phyloP scores from a whole-genome alignment of 2,888 invertebrate genomes.

The Caenorhabditis sp. region DNA sequence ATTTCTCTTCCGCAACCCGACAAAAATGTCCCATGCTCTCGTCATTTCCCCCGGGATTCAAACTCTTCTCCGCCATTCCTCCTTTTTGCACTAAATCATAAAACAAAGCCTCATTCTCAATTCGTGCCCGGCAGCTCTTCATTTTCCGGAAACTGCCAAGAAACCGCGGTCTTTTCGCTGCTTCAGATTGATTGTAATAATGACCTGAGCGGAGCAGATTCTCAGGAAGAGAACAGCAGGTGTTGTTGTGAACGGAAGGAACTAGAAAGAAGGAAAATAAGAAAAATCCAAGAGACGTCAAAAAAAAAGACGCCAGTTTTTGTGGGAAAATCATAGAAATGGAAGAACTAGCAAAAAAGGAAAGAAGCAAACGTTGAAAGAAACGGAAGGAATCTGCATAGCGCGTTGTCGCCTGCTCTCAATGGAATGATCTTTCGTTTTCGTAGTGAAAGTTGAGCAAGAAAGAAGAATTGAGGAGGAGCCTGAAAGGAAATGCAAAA shows the following conservation, averaged over 20 bases:
- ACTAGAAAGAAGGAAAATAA: slow-evolving; percentile 8
- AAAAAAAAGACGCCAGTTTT: slow-evolving; percentile 16
- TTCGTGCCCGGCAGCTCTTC: too few relatives aligned
- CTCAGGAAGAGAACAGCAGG: slow-evolving; percentile 26
- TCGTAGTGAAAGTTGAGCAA: neutral
- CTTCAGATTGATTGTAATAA: slow-evolving; percentile 42
- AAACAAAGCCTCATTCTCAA: slow-evolving; percentile 30
- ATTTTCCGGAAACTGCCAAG: slow-evolving; percentile 34
- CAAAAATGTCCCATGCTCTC: too few relatives aligned
- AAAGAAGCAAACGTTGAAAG: slow-evolving; percentile 18
- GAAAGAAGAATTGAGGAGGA: slow-evolving; percentile 2
- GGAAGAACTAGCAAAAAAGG: neutral
- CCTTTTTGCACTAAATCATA: slow-evolving; percentile 27
- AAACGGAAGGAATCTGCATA: slow-evolving; percentile 40
- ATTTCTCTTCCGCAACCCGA: neutral
- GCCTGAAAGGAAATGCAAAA: slow-evolving; percentile 17
- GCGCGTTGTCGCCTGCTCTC: too few relatives aligned
- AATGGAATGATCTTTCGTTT: too few relatives aligned
- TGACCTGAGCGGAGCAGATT: slow-evolving; percentile 20
- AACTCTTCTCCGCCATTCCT: slow-evolving; percentile 3
- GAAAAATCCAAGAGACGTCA: neutral
- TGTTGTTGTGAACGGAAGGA: slow-evolving; percentile 20
- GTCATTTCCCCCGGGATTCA: neutral
- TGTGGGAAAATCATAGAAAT: neutral
- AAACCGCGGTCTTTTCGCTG: slow-evolving; percentile 5